Evolutionary conservation across 1,140 invertebrate genomes (phyloP), one percentile per base, ranked within the genome.

Genomic region (Brevipalpus yothersi): DNA sequence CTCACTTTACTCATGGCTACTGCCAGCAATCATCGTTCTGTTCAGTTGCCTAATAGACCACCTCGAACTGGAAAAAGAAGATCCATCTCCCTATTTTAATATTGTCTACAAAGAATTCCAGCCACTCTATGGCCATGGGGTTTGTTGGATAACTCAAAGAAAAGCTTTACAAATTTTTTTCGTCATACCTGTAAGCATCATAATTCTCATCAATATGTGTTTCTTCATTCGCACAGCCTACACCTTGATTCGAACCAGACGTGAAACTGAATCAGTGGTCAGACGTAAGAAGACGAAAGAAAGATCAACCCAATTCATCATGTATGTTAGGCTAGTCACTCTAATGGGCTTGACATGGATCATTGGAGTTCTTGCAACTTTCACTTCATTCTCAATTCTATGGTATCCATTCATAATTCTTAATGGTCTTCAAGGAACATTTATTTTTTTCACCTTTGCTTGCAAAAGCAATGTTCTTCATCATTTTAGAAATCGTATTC

Each of bases 311-410:
- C 65, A 69, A 4, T 66, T 75, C n/a, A 65, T 68, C 41, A 63
- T 76, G 2, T 76, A 76, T 66, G 62, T 73, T 12, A 75, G 74
- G 54, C 64, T 77, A 5, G 71, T 69, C 9, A 61, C 71, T 0
- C 70, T 76, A n/a, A 74, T 76, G 72, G 75, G 75, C 4, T 55
- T 75, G 11, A 72, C 73, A 0, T 77, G 75, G 75, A 65, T 72
- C 13, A 68, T 72, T 23, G 73, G 71, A 1, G 70, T 75, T 53
- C 31, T 75, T 0, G 69, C 73, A 11, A 64, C 68, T 4, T 60
- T 71, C 12, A 31, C 56, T 3, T 63, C 65, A n/a, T 43, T 62
- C 15, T 23, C 53, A 10, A 55, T 58, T 13, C 56, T 68, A 10
- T 69, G 70, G 68, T 72, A 70, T 60, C 41, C 65, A 0, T 71